phyloP scores from a whole-genome alignment of 2,113 vertebrate species.

The Corythornis cristatus region DNA sequence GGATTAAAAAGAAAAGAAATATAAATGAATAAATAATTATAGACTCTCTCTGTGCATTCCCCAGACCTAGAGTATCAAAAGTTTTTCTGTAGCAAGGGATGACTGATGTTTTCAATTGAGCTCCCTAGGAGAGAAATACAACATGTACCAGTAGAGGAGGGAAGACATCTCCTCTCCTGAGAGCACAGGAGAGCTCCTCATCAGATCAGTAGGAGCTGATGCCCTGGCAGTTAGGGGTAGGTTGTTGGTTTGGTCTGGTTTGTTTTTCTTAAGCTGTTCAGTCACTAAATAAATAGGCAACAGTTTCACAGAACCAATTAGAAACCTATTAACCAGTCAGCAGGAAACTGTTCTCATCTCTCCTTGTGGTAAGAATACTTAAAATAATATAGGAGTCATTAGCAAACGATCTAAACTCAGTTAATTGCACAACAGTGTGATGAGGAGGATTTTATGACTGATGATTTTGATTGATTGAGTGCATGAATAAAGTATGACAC shows the following conservation, averaged over 20 bases:
- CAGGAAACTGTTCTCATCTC: conserved; percentile 1
- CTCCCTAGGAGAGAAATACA: background rate
- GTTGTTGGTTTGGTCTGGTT: background rate
- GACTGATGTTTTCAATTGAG: background rate
- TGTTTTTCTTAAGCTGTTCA: background rate
- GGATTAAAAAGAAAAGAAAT: conserved; percentile 52
- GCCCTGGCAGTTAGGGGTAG: background rate
- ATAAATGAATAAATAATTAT: conserved; percentile 61
- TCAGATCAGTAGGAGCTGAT: background rate
- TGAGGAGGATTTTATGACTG: conserved; percentile 1
- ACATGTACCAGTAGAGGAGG: background rate
- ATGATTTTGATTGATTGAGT: conserved; percentile 28
- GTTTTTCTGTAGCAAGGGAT: background rate
- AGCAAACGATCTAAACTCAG: conserved; percentile 19
- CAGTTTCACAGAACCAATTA: background rate
- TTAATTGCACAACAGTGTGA: conserved; percentile 9
- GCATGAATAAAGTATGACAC: background rate
- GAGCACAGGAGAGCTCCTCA: background rate
- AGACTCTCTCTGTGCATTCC: background rate
- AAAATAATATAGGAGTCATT: conserved; percentile 27
- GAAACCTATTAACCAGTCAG: conserved; percentile 32
- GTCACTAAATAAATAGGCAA: background rate
- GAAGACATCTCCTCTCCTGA: background rate
- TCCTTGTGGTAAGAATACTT: background rate
- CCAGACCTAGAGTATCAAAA: conserved; percentile 11